phyloP scores from a whole-genome alignment of 2,113 vertebrate species.

The Tetrao urogallus region DNA sequence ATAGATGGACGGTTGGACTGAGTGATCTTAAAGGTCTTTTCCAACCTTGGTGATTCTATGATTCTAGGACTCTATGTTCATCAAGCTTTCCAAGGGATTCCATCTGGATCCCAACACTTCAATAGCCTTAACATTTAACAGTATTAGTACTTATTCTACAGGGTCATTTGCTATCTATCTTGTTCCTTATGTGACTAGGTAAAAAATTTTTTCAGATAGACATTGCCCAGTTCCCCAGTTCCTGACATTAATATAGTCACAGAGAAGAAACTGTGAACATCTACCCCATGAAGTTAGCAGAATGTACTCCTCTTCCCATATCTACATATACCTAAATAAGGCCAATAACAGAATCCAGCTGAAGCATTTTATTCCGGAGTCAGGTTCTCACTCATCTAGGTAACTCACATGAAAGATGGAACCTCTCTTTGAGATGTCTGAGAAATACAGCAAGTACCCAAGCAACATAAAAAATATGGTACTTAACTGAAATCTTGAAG shows the following conservation, averaged over 20 bases:
- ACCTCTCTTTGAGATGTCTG: not conserved
- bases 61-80: not conserved
- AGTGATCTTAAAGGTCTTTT: too few relatives aligned
- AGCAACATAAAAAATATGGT: not conserved
- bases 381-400: not conserved
- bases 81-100: not conserved
- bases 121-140: not conserved
- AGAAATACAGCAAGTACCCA: not conserved
- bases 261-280: not conserved
- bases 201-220: not conserved
- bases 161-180: not conserved
- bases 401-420: not conserved
- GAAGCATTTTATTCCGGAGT: not conserved
- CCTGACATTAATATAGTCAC: not conserved
- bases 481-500: not conserved
- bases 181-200: not conserved
- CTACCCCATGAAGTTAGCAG: not conserved
- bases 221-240: not conserved
- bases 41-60: too few relatives aligned
- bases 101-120: not conserved
- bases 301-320: not conserved
- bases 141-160: not conserved
- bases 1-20: too few relatives aligned
- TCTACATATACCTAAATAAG: not conserved
- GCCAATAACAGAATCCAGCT: not conserved